Conservation (phyloP, 1,140 invertebrate genomes). For the Bradysia coprophila region DNA sequence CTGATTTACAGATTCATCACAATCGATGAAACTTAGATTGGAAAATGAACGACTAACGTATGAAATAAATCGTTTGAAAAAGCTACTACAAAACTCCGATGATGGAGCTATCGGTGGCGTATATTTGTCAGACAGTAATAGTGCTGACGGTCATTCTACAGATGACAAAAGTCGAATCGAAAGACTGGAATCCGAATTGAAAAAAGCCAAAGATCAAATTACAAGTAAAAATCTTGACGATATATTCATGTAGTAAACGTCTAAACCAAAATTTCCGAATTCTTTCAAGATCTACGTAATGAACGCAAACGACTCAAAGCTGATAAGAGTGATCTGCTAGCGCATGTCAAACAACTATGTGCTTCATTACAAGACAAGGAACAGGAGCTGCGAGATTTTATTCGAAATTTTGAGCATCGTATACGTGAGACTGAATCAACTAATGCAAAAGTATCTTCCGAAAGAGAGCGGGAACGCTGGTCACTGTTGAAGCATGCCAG, state of each 20-base stretch:
- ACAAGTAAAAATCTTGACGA: conserved; percentile 1
- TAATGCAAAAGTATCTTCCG: conserved; percentile 56
- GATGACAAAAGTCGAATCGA: conserved; percentile 14
- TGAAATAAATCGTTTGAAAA: conserved; percentile 39
- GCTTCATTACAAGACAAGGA: conserved; percentile 87
- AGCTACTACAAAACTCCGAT: conserved; percentile 26
- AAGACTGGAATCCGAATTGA: conserved; percentile 34
- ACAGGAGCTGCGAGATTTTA: conserved; percentile 81
- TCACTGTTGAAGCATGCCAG: conserved; percentile 68
- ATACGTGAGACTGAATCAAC: conserved; percentile 29
- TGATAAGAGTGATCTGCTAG: conserved; percentile 83
- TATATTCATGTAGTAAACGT: conserved; percentile 2
- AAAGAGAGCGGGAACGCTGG: conserved; percentile 74
- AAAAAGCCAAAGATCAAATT: conserved; percentile 31
- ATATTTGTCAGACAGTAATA: conserved; percentile 12
- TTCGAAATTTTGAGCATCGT: conserved; percentile 77
- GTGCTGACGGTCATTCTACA: conserved; percentile 6
- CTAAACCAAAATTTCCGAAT: no score
- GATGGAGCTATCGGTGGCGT: conserved; percentile 20
- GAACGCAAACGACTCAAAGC: conserved; percentile 81
- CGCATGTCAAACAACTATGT: conserved; percentile 90
- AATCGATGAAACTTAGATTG: conserved; percentile 36
- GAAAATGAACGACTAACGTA: conserved; percentile 47
- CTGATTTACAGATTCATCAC: no score
- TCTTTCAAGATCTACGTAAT: no score